Evolutionary conservation across 2,113 vertebrate species (phyloP).

Genomic region (Nettapus auritus): DNA sequence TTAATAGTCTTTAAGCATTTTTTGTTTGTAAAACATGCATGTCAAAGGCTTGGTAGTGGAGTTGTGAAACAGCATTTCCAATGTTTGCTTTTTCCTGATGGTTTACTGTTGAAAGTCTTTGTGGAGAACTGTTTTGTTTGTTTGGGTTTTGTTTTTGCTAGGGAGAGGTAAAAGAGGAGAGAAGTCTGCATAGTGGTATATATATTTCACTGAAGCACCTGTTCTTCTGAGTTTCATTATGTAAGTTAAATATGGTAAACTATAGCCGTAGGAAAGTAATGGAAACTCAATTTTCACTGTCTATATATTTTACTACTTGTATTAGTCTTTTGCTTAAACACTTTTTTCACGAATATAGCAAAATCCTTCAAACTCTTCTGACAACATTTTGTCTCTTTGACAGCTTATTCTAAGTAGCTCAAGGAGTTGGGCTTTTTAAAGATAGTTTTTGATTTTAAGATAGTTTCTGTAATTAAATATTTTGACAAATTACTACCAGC

Average conservation of each 20-base stretch:
- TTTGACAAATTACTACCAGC: constrained; percentile 79
- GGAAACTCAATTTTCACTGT: not conserved
- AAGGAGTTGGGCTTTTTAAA: constrained; percentile 72
- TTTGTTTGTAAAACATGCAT: not conserved
- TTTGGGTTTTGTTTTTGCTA: not conserved
- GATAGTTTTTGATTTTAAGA: constrained; percentile 71
- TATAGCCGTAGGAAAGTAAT: not conserved
- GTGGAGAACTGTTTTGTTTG: not conserved
- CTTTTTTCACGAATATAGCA: constrained; percentile 1
- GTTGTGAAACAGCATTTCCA: not conserved
- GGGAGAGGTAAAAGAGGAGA: not conserved
- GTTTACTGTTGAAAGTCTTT: not conserved
- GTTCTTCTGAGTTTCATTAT: not conserved
- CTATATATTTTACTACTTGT: constrained; percentile 1
- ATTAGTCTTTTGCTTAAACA: constrained; percentile 14
- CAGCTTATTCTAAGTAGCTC: constrained; percentile 68
- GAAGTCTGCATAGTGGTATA: not conserved
- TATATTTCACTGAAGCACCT: not conserved
- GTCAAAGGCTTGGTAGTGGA: not conserved
- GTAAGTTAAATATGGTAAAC: not conserved
- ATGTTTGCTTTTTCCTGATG: not conserved
- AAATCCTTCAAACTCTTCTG: constrained; percentile 44
- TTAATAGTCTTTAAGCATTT: not conserved
- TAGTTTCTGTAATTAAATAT: constrained; percentile 76
- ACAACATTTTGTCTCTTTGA: constrained; percentile 61